A percentile compares a stretch with the other conserved stretches of the same genome.
Conservation (phyloP, 2,888 invertebrate species). For the Noctua comes region DNA sequence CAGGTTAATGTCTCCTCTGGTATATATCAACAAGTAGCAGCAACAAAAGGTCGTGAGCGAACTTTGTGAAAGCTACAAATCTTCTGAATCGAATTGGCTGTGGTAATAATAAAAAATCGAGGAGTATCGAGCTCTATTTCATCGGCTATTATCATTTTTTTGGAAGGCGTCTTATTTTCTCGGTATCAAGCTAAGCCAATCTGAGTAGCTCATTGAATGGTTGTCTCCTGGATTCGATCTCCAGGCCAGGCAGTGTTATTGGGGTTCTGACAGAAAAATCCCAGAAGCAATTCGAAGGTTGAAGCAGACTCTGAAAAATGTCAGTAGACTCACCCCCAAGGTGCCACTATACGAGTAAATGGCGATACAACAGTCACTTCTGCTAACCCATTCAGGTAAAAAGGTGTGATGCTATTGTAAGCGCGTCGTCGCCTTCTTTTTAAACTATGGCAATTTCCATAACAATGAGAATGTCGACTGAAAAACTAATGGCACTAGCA, state of each 20-base stretch:
- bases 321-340: background rate
- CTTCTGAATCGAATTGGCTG: conserved; percentile 37
- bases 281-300: too few relatives aligned
- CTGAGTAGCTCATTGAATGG: too few relatives aligned
- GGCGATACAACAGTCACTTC: background rate
- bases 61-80: conserved; percentile 49
- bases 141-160: conserved; percentile 11
- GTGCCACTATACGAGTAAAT: background rate
- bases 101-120: conserved; percentile 26
- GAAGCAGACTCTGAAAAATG: background rate
- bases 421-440: too few relatives aligned
- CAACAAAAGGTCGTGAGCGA: conserved; percentile 31
- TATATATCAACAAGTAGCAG: conserved; percentile 47
- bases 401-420: background rate
- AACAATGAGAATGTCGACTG: too few relatives aligned
- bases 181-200: background rate
- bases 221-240: background rate
- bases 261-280: background rate
- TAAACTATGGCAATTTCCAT: too few relatives aligned
- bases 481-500: too few relatives aligned
- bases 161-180: background rate
- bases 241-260: background rate
- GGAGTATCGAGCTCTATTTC: background rate
- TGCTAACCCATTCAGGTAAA: too few relatives aligned
- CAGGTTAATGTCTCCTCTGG: conserved; percentile 21